Evolutionary conservation across 2,888 invertebrate species (phyloP), one percentile per base, ranked within the genome.

Genomic region (Tribolium freemani): DNA sequence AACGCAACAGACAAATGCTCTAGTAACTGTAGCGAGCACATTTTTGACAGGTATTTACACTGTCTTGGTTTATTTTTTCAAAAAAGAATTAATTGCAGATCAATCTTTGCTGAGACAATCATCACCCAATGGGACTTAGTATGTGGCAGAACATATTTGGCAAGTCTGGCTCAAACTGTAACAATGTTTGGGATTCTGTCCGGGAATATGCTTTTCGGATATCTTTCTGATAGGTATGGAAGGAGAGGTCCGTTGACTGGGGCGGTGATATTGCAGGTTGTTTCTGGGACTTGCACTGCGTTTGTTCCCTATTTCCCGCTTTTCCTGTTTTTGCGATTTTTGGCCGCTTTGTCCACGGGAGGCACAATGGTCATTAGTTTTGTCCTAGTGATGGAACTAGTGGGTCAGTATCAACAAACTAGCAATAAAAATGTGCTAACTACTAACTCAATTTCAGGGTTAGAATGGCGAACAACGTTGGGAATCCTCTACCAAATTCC

Each of bases 321-420:
- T 3, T 93, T 94, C 80, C 89, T 94, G 5, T 70, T 92, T 0
- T 88, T 93, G 56, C 88, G 94, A 50, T 93, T 94, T 82, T 81
- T 94, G 13, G 89, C 92, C 9, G 94, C 93, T 0, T 88, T 93
- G 20, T 93, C 93, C 6, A 94, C 94, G 0, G 94, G 94, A 53
- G 95, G 95, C 44, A 93, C 93, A 0, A 96, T 96, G 93, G 92
- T 94, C 60, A 94, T 93, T 51, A 92, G 92, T 81, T 93, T 93
- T 76, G 92, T 92, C 2, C 87, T 92, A 3, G 88, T 90, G 5
- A 92, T 92, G 92, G 93, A 93, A 83, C 84, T 92, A 20, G 89
- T 92, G 63, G 92, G 92, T 86, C 80, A 78, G 78, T 53, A 48
- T 1, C 60, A 38, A 26, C 5, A 26, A 26, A 26, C 5, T 26